Conservation (phyloP, 2,888 invertebrate genomes). For the Elegia similella region DNA sequence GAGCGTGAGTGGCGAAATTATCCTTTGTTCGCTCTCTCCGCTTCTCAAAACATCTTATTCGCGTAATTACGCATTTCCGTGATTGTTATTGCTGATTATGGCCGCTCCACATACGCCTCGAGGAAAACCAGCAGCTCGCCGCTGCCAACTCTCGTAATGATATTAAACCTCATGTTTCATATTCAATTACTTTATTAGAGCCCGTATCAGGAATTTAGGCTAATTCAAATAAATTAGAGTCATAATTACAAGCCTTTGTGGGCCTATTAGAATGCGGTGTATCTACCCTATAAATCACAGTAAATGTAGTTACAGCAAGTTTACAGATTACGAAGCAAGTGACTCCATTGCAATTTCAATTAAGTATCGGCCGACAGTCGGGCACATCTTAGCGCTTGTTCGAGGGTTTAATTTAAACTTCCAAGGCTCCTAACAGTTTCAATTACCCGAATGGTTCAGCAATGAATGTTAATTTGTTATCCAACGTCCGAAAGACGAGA, state of each 20-base stretch:
- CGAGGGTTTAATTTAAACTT: slow-evolving; percentile 12
- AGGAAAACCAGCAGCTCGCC: slow-evolving; percentile 5
- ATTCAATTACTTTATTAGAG: not conserved
- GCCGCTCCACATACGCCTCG: not conserved
- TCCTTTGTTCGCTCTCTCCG: slow-evolving; percentile 9
- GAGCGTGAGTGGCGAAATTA: slow-evolving; percentile 10
- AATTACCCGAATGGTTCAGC: not conserved
- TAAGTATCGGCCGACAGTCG: slow-evolving; percentile 1
- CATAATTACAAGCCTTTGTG: not conserved
- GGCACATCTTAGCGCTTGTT: not conserved
- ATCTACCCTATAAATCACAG: not conserved
- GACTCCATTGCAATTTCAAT: slow-evolving; percentile 11
- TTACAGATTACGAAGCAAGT: slow-evolving; percentile 5
- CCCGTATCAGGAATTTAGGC: not conserved
- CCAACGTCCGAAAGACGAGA: not conserved
- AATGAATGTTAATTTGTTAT: slow-evolving; percentile 3
- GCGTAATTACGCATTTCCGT: slow-evolving; percentile 11
- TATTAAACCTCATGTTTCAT: not conserved
- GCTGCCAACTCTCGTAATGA: not conserved
- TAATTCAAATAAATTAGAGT: not conserved
- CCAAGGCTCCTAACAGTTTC: slow-evolving; percentile 8
- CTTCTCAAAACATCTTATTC: slow-evolving; percentile 9
- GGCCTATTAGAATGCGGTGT: not conserved
- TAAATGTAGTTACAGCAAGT: not conserved
- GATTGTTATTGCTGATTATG: slow-evolving; percentile 8